Evolutionary conservation across 1,140 invertebrate species (phyloP), one percentile per base, ranked within the genome.

Genomic region (Vanessa tameamea): DNA sequence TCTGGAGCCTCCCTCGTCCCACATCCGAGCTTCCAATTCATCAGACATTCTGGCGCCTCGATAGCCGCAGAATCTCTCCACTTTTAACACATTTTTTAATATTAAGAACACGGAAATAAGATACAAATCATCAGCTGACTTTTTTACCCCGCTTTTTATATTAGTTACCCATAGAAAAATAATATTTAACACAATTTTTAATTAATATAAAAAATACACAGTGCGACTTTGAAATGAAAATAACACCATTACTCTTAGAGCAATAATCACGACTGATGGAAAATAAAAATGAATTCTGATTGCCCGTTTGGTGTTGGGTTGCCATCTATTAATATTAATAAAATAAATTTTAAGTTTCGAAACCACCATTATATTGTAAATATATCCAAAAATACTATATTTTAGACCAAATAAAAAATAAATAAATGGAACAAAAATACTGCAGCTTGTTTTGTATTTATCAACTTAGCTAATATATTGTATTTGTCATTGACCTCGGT

Each of bases 1-100:
- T 65, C 87, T 80, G 65, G 87, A 86, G 8, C 83, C 82, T 48
- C 83, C 88, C 47, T 92, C 90, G 43, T 91, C 88, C 90, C 90
- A 92, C 90, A 92, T 92, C 69, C 90, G 83, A 51, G 90, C 88
- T 79, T 92, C 90, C 20, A 88, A 81, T 80, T 92, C 90, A 83
- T 92, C 90, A 92, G 90, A 92, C 90, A 92, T 92, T 82, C 87
- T 90, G 89, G 89, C 86, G 88, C 88, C 85, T 31, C 48, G 50
- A 53, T 50, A 67, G 23, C 50, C 63, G 63, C 59, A 76, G 16
- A 64, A 55, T 53, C 51, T 67, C 48, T 23, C 20, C 74, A 76
- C 51, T 57, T 75, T 74, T 61, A 69, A 64, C 68, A 66, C 55
- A 61, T 76, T 72, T 69, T n/a, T 43, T 43, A 15, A 43, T 64